These are phyloP conservation scores for Pelmatolapia mariae DNA, from an alignment of 2,113 vertebrate genomes.

Conservation along the genomic window DNA sequence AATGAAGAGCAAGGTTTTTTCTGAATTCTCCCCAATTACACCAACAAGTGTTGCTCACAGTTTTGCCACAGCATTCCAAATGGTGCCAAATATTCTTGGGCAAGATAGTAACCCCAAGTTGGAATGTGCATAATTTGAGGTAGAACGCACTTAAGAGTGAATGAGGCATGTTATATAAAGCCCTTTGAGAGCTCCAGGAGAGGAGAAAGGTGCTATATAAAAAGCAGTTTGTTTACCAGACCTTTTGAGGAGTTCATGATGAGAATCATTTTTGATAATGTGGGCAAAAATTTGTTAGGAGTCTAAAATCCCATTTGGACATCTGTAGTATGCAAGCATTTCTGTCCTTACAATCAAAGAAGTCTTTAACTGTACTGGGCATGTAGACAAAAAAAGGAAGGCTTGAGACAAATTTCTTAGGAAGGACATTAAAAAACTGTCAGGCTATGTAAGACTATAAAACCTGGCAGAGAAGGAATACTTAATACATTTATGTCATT, in stretches of 20 bases:
- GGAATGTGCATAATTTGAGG: neutral
- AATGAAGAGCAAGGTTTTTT: neutral
- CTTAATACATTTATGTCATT: rapidly evolving
- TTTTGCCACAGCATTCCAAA: neutral
- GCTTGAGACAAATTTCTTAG: neutral
- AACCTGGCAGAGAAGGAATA: neutral
- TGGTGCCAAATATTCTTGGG: neutral
- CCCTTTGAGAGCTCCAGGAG: rapidly evolving
- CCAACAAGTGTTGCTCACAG: neutral
- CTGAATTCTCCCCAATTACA: neutral
- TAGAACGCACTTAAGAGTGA: neutral
- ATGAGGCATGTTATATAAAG: neutral
- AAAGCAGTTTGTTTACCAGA: neutral
- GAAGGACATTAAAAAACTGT: neutral
- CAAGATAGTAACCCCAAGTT: neutral
- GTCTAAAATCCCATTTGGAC: neutral
- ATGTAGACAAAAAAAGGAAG: neutral
- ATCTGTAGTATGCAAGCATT: rapidly evolving
- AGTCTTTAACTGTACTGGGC: rapidly evolving
- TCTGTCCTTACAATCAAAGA: rapidly evolving
- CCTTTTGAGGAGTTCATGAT: rapidly evolving
- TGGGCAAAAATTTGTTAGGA: rapidly evolving
- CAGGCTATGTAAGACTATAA: rapidly evolving
- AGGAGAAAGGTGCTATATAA: neutral
- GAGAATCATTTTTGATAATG: neutral